phyloP scores from a whole-genome alignment of 2,113 vertebrate genomes.

The Zosterops japonicus region DNA sequence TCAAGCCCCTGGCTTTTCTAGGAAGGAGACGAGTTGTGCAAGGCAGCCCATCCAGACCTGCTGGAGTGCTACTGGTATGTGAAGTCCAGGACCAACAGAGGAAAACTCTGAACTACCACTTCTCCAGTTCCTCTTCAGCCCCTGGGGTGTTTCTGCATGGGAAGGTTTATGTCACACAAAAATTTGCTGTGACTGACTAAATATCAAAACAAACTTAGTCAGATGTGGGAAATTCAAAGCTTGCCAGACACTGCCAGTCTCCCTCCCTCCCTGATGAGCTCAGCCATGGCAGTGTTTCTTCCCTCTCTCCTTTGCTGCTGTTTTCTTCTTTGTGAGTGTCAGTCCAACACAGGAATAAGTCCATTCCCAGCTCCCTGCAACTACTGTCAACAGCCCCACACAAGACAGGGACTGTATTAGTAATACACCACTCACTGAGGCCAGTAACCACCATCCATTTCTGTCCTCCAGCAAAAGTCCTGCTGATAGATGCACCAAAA shows the following conservation, averaged over 20 bases:
- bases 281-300: neutral
- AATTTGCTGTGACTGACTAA: neutral
- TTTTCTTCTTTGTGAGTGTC: neutral
- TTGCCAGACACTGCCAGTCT: neutral
- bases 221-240: rapidly evolving
- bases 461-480: neutral
- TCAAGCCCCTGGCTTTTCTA: neutral
- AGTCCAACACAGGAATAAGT: neutral
- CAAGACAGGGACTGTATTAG: neutral
- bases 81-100: neutral
- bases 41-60: neutral
- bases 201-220: conserved; percentile 1
- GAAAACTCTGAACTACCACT: neutral
- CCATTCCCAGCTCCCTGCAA: neutral
- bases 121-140: neutral
- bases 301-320: neutral
- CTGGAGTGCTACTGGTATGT: neutral
- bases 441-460: neutral
- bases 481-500: neutral
- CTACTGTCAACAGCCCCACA: neutral
- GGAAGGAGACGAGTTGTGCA: neutral
- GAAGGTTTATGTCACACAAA: neutral
- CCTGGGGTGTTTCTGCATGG: rapidly evolving
- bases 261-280: rapidly evolving
- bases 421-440: neutral